Conservation (phyloP, 2,888 invertebrate species). For the Tetanocera ferruginea region DNA sequence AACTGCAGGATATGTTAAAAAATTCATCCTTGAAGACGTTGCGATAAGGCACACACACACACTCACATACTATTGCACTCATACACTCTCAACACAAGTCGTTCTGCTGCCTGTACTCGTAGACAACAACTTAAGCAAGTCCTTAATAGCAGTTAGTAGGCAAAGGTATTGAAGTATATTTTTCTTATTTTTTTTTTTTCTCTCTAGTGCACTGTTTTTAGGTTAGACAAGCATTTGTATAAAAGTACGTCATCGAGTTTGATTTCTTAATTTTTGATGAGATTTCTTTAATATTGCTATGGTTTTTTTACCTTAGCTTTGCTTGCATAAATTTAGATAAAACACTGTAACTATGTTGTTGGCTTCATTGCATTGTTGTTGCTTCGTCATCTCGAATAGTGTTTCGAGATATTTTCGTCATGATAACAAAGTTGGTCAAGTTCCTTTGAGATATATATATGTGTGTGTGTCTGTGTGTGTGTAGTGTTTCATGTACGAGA, state of each 20-base stretch:
- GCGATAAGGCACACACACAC: slow-evolving; percentile 12
- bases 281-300: not conserved
- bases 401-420: too few species aligned
- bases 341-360: not conserved
- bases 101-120: too few species aligned
- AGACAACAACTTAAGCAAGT: too few species aligned
- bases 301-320: not conserved
- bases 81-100: not conserved
- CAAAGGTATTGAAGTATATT: too few species aligned
- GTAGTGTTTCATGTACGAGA: too few species aligned
- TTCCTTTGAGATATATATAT: too few species aligned
- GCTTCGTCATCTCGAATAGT: too few species aligned
- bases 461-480: too few species aligned
- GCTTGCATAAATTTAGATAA: not conserved
- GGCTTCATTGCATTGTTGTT: too few species aligned
- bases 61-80: not conserved
- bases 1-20: slow-evolving; percentile 19
- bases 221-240: not conserved
- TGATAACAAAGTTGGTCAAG: too few species aligned
- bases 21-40: slow-evolving; percentile 30
- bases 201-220: not conserved
- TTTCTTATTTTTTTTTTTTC: not conserved
- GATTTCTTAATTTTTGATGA: slow-evolving; percentile 9
- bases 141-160: too few species aligned
- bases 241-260: not conserved